phyloP scores from a whole-genome alignment of 2,113 vertebrate species.

The Galbula dea region DNA sequence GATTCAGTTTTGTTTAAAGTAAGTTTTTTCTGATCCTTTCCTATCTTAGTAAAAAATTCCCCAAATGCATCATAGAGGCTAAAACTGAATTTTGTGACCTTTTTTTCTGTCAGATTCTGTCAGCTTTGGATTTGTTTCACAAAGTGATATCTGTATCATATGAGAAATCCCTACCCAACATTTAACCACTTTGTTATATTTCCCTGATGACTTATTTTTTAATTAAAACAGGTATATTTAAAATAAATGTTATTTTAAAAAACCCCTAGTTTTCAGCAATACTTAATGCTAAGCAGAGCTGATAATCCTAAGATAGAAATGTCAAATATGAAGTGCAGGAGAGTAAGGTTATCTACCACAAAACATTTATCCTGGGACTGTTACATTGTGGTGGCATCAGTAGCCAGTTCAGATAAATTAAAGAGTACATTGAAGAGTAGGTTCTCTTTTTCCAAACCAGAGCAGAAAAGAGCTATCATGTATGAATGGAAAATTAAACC shows the following conservation, averaged over 20 bases:
- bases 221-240: not conserved
- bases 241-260: not conserved
- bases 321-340: not conserved
- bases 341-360: not conserved
- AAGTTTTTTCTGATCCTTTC: too few species aligned
- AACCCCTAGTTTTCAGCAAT: not conserved
- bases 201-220: not conserved
- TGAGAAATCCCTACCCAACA: not conserved
- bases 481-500: not conserved
- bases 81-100: not conserved
- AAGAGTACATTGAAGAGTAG: not conserved
- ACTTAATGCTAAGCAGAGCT: not conserved
- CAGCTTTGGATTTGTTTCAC: not conserved
- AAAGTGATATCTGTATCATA: not conserved
- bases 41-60: not conserved
- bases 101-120: not conserved
- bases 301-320: not conserved
- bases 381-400: not conserved
- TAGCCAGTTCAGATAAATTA: not conserved
- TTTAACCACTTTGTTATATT: conserved; percentile 13
- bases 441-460: not conserved
- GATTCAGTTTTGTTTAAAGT: too few species aligned
- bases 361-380: not conserved
- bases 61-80: not conserved
- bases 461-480: not conserved